These are phyloP conservation scores for Stegastes partitus DNA, from an alignment of 2,113 vertebrate species.

Conservation along the genomic window DNA sequence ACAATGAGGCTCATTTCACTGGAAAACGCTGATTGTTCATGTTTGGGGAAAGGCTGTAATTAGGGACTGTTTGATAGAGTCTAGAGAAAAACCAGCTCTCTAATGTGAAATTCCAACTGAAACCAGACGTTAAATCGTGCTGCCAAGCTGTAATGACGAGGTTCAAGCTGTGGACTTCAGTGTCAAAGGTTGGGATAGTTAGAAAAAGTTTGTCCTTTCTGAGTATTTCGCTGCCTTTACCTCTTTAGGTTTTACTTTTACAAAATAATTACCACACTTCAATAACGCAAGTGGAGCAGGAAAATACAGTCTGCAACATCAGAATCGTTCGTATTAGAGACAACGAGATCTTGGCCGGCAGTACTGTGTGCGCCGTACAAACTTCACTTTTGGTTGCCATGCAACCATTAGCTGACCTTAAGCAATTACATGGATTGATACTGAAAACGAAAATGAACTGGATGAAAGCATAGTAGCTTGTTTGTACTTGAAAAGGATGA, in stretches of 20 bases:
- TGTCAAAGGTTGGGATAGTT: background rate
- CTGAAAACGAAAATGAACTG: too few relatives aligned
- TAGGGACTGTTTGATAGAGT: constrained; percentile 8
- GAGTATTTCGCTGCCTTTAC: background rate
- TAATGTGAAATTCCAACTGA: constrained; percentile 24
- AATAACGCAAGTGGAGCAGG: background rate
- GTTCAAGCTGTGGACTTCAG: background rate
- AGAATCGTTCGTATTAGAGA: background rate
- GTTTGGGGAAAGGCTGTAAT: constrained; percentile 38
- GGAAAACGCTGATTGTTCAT: constrained; percentile 27
- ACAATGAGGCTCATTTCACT: constrained; percentile 59
- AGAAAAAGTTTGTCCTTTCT: background rate
- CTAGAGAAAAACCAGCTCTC: background rate
- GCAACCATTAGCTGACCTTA: background rate
- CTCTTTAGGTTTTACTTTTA: background rate
- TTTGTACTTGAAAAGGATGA: too few relatives aligned
- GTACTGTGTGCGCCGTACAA: background rate
- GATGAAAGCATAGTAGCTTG: too few relatives aligned
- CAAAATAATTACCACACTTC: background rate
- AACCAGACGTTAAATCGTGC: constrained; percentile 15
- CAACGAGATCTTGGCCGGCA: too few relatives aligned
- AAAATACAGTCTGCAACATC: background rate
- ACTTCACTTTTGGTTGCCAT: background rate
- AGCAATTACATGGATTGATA: too few relatives aligned
- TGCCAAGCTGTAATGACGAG: background rate